These are phyloP conservation scores for Plodia interpunctella DNA, from an alignment of 1,140 invertebrate species.

Conservation along the genomic window DNA sequence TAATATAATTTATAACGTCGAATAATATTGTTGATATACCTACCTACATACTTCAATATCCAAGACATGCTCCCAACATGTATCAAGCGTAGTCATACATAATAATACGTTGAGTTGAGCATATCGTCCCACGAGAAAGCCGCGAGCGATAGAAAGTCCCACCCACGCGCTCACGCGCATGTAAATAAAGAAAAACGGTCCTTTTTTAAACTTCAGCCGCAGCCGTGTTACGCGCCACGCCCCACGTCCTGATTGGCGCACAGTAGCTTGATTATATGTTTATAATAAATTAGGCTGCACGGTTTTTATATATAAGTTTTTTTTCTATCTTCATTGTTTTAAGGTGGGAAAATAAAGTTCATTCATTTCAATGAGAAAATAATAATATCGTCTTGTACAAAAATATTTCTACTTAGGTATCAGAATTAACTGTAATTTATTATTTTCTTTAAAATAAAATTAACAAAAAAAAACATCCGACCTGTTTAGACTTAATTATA, in stretches of 20 bases:
- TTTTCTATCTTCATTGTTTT: not conserved
- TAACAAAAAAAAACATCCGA: too few species aligned
- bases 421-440: too few species aligned
- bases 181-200: conserved; percentile 56
- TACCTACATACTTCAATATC: too few species aligned
- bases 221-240: conserved; percentile 65
- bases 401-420: too few species aligned
- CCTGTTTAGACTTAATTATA: too few species aligned
- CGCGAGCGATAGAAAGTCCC: conserved; percentile 66
- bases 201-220: conserved; percentile 50
- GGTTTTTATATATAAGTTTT: not conserved
- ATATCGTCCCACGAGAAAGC: conserved; percentile 50
- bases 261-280: conserved; percentile 49
- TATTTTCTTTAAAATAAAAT: too few species aligned
- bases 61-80: not conserved
- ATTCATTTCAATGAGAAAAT: too few species aligned
- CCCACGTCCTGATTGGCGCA: conserved; percentile 57
- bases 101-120: conserved; percentile 10
- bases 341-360: too few species aligned
- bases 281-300: conserved; percentile 1
- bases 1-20: too few species aligned
- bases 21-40: too few species aligned
- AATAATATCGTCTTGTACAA: too few species aligned
- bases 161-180: conserved; percentile 48
- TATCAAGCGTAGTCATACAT: conserved; percentile 9